Conservation (phyloP, 92 coral and sea anemone genomes). For the Zoanthus sansibaricus region DNA sequence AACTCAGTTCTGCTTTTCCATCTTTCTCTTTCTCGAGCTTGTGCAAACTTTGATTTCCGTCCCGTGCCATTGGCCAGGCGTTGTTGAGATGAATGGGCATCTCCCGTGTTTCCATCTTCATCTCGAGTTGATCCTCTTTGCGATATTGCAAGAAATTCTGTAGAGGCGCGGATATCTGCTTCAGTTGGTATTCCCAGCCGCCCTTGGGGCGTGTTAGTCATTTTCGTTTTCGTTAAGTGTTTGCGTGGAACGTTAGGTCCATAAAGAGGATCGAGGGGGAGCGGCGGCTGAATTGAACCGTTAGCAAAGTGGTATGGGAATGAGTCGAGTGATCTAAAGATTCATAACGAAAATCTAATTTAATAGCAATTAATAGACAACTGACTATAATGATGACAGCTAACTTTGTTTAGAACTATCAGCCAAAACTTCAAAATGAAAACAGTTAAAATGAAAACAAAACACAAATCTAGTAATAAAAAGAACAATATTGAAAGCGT, state of each 20-base stretch:
- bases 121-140: constrained; percentile 26
- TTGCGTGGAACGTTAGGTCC: constrained; percentile 26
- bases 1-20: constrained; percentile 98
- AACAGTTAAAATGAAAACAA: no score
- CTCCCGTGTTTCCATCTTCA: not conserved
- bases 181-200: constrained; percentile 30
- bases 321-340: constrained; percentile 33
- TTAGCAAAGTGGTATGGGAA: constrained; percentile 28
- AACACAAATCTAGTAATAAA: no score
- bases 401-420: no score
- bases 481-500: no score
- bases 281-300: not conserved
- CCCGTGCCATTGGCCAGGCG: not conserved
- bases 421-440: no score
- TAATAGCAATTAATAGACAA: no score
- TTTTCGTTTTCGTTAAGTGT: constrained; percentile 1
- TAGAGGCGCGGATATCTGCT: constrained; percentile 41
- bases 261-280: constrained; percentile 25
- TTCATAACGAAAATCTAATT: no score
- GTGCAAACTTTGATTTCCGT: constrained; percentile 46
- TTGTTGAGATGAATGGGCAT: not conserved
- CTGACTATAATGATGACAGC: no score
- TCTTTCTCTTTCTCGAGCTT: constrained; percentile 70
- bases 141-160: constrained; percentile 28
- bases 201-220: constrained; percentile 22